Evolutionary conservation across 2,113 vertebrate genomes (phyloP).

Genomic region (Vanacampus margaritifer): DNA sequence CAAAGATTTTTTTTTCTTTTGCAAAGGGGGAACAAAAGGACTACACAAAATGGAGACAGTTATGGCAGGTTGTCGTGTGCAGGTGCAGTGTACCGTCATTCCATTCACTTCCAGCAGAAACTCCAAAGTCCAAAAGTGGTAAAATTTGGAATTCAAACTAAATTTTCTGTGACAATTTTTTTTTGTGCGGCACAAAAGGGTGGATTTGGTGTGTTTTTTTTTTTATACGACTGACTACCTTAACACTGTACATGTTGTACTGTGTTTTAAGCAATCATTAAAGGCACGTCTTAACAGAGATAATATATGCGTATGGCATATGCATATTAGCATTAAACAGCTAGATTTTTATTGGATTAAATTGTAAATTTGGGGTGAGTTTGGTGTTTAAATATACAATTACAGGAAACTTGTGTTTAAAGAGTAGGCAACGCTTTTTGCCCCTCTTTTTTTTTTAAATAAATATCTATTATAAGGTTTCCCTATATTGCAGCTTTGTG

Average conservation of each 20-base stretch:
- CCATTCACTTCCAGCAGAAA: conserved; percentile 7
- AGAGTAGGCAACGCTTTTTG: too few relatives aligned
- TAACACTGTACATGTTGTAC: too few relatives aligned
- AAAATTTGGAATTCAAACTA: not conserved
- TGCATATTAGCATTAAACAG: not conserved
- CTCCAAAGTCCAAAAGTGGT: not conserved
- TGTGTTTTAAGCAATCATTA: too few relatives aligned
- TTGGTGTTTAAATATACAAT: not conserved
- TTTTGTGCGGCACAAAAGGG: not conserved
- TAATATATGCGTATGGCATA: not conserved
- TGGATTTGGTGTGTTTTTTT: too few relatives aligned
- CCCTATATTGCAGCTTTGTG: not conserved
- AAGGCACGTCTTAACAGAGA: too few relatives aligned
- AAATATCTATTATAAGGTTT: too few relatives aligned
- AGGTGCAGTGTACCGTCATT: conserved; percentile 73
- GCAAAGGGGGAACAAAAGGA: conserved; percentile 68
- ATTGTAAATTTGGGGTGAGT: not conserved
- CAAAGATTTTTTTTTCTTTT: conserved; percentile 63
- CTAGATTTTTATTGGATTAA: not conserved
- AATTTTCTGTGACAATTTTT: not conserved
- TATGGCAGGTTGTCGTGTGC: conserved; percentile 68
- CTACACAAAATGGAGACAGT: conserved; percentile 72
- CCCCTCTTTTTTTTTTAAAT: too few relatives aligned
- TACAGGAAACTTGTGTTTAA: too few relatives aligned
- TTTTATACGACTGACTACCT: not conserved